These are phyloP conservation scores for Meleagris gallopavo DNA, from an alignment of 2,113 vertebrate genomes.

Conservation along the genomic window DNA sequence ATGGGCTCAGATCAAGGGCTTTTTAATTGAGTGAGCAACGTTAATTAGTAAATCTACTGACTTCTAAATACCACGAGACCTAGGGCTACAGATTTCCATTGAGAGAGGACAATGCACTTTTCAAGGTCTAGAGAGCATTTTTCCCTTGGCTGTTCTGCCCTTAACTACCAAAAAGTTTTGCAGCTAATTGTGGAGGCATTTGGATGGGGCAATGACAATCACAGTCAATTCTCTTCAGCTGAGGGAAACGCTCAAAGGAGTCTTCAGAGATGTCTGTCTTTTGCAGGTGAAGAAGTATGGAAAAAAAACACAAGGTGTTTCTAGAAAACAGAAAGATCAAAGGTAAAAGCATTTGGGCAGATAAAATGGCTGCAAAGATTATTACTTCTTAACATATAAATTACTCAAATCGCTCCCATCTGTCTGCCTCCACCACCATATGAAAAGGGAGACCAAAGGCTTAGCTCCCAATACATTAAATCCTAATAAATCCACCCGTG, in stretches of 20 bases:
- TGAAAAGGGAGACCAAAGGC: conserved; percentile 58
- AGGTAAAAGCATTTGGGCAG: conserved; percentile 52
- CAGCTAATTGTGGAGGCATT: neutral
- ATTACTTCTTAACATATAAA: conserved; percentile 63
- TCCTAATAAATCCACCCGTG: conserved; percentile 57
- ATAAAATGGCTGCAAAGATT: conserved; percentile 56
- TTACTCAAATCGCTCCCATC: conserved; percentile 59
- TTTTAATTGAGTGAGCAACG: conserved; percentile 52
- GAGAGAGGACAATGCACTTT: conserved; percentile 41
- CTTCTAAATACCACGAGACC: conserved; percentile 42
- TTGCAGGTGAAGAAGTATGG: neutral
- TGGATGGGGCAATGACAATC: neutral
- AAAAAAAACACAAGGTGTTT: conserved; percentile 20
- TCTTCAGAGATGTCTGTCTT: conserved; percentile 1
- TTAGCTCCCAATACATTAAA: conserved; percentile 51
- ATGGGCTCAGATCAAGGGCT: conserved; percentile 12
- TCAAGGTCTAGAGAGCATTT: conserved; percentile 33
- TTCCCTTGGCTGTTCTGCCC: neutral
- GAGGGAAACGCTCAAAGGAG: conserved; percentile 9
- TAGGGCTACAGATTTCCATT: conserved; percentile 16
- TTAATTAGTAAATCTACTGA: conserved; percentile 66
- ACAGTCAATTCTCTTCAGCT: neutral
- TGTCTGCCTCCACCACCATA: conserved; percentile 19
- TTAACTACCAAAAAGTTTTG: neutral
- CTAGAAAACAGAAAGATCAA: conserved; percentile 64